Evolutionary conservation across 2,888 invertebrate species (phyloP), one percentile per base, ranked within the genome.

Genomic region (Brenthis hecate): DNA sequence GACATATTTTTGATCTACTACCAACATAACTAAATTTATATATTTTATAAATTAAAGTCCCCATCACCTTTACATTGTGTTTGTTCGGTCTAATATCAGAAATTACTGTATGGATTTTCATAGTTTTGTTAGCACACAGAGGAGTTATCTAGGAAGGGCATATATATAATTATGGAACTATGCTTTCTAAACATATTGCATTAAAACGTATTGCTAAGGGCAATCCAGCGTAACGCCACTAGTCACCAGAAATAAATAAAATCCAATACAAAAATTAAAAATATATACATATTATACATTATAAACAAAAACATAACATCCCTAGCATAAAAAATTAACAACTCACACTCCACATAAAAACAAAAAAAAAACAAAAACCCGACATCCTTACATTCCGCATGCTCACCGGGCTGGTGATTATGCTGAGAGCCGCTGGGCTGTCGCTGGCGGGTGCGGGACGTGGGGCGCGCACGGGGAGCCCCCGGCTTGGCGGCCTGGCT

Each of bases 371-470:
- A 32, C 48, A 16, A 13, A 32, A 60, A 23, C 48, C 28, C 28
- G 28, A 23, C 28, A 36, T n/a, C 36, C 72, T 72, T 67, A 72
- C 72, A 68, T 67, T 72, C 70, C 19, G 62, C 70, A 60, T 68
- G 72, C 79, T 81, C 69, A 79, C 85, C 84, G 66, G 81, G 74
- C 66, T 86, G 87, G 63, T 86, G 87, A 71, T 63, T 70, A 32
- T 86, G 89, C 32, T 81, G 85, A 50, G 85, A 75, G 60, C 83
- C 82, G 72, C 83, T 80, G 65, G 80, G 77, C 58, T 82, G 72
- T 76, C 84, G 73, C 81, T 84, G 77, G 65, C 84, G 80, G 71
- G 83, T 85, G 75, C 85, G 76, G 56, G 79, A 81, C 63, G 86
- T 79, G 13, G 76, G 76, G 28, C 76, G 73, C 77, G 65, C 83